Percentiles rank a stretch among this genome's conserved stretches.
These are phyloP conservation scores for Margarornis squamiger DNA, from an alignment of 2,797 vertebrate genomes.

Conservation along the genomic window DNA sequence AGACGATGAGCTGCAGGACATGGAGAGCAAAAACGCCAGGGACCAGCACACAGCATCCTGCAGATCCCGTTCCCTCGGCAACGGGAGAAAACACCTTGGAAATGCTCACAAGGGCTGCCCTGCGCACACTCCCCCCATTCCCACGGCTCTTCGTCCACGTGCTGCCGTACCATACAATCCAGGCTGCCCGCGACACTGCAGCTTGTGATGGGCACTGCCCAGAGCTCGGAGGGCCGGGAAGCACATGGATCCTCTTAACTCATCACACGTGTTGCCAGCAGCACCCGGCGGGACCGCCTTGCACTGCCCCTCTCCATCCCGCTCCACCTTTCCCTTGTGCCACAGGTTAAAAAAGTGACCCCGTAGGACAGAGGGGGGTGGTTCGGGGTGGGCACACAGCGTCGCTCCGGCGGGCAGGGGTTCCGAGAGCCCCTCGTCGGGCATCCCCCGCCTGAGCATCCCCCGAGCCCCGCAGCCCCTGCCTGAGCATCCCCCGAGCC, in stretches of 20 bases:
- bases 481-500: rapidly evolving
- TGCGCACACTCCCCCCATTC: rapidly evolving
- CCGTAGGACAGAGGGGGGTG: rapidly evolving
- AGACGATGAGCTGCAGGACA: background rate
- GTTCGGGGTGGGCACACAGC: rapidly evolving
- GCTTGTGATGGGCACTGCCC: rapidly evolving
- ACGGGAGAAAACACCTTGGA: background rate
- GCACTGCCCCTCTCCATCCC: background rate
- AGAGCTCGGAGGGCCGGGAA: background rate
- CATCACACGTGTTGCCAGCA: background rate
- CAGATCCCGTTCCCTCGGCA: rapidly evolving
- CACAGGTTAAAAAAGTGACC: background rate
- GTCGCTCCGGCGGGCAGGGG: rapidly evolving
- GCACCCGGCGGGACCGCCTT: rapidly evolving
- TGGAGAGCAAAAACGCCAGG: rapidly evolving
- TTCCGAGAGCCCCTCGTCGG: rapidly evolving
- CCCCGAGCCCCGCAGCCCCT: rapidly evolving
- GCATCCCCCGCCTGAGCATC: background rate
- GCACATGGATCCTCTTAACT: rapidly evolving
- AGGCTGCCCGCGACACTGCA: background rate
- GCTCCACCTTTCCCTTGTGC: background rate
- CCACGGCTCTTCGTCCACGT: rapidly evolving
- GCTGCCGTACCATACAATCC: rapidly evolving
- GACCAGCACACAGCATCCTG: background rate
- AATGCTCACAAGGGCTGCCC: rapidly evolving